Percentiles rank a stretch among this genome's conserved stretches.
Conservation (phyloP, 2,797 vertebrate species). For the Mormyrus hasselquistii region DNA sequence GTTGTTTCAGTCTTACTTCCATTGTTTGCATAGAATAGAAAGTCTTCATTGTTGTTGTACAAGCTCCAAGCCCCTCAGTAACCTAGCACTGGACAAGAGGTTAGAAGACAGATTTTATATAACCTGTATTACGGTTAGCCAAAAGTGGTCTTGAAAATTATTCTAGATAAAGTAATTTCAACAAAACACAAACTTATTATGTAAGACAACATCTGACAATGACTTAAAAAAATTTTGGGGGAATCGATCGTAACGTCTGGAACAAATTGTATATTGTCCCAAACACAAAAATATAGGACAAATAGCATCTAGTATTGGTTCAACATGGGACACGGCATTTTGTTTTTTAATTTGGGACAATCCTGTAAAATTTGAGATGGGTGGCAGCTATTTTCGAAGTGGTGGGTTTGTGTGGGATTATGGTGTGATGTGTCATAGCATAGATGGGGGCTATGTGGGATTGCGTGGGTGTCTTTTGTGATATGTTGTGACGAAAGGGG, state of each 20-base stretch:
- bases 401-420: background rate
- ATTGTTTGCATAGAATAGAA: background rate
- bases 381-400: background rate
- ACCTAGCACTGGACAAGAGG: background rate
- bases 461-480: background rate
- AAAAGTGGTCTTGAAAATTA: background rate
- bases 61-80: background rate
- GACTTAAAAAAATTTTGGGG: background rate
- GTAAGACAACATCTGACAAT: background rate
- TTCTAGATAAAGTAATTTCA: background rate
- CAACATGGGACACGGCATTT: background rate
- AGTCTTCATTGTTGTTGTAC: background rate
- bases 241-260: background rate
- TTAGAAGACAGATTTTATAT: background rate
- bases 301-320: background rate
- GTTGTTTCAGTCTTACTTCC: background rate
- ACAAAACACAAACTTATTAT: background rate
- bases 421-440: background rate
- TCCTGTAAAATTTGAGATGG: background rate
- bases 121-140: background rate
- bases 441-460: background rate
- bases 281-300: background rate
- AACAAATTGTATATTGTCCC: background rate
- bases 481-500: background rate
- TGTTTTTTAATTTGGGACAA: background rate